phyloP scores from a whole-genome alignment of 2,113 vertebrate species.

The Seriola rivoliana region DNA sequence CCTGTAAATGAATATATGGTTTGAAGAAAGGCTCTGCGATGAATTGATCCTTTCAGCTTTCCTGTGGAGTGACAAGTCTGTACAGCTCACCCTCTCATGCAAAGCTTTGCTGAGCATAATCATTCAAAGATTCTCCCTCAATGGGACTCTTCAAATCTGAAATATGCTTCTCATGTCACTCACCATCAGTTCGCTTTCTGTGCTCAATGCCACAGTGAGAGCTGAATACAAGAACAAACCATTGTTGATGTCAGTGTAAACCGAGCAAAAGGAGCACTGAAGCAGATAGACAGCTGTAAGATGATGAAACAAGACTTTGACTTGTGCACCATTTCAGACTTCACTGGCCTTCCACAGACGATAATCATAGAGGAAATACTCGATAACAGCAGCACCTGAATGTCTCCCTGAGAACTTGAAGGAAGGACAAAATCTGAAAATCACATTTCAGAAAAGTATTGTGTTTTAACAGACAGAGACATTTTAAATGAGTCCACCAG shows the following conservation, averaged over 20 bases:
- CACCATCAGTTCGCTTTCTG: slow-evolving; percentile 3
- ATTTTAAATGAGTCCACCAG: not conserved
- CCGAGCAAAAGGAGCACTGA: not conserved
- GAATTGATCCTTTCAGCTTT: slow-evolving; percentile 33
- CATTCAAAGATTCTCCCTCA: slow-evolving; percentile 49
- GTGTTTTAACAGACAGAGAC: not conserved
- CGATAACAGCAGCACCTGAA: not conserved
- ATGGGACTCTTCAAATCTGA: slow-evolving; percentile 49
- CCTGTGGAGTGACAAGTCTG: slow-evolving; percentile 26
- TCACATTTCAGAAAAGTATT: not conserved
- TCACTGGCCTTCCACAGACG: not conserved
- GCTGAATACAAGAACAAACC: not conserved
- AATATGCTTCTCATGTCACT: slow-evolving; percentile 50
- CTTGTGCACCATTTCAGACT: not conserved
- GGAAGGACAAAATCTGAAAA: slow-evolving; percentile 8
- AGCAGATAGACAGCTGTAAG: not conserved
- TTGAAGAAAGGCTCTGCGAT: slow-evolving; percentile 4
- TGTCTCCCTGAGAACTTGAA: not conserved
- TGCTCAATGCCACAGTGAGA: not conserved
- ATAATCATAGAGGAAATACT: not conserved
- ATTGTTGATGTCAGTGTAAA: slow-evolving; percentile 2
- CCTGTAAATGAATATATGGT: slow-evolving; percentile 20
- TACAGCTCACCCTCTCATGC: slow-evolving; percentile 21
- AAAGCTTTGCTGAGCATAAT: slow-evolving; percentile 44
- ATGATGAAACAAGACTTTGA: not conserved